phyloP scores from a whole-genome alignment of 2,888 invertebrate species.

The Netelia melanura region DNA sequence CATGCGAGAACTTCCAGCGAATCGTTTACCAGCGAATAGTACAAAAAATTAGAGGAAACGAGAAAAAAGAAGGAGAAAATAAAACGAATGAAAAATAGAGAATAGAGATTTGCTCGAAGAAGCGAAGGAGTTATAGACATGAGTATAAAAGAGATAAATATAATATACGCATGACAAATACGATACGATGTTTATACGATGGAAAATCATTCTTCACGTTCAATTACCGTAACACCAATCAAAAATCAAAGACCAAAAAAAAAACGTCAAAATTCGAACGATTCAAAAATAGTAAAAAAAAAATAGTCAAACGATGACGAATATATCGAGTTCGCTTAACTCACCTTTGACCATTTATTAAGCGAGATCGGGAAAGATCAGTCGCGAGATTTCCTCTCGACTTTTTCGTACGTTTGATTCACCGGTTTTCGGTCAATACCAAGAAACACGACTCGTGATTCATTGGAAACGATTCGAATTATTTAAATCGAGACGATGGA shows the following conservation, averaged over 20 bases:
- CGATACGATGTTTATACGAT: background rate
- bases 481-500: no score
- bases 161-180: background rate
- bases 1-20: conserved; percentile 9
- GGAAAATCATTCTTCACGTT: no score
- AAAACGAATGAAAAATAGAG: background rate
- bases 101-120: background rate
- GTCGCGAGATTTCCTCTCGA: conserved; percentile 5
- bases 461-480: no score
- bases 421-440: no score
- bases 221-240: no score
- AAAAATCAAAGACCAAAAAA: background rate
- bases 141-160: background rate
- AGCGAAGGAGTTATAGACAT: conserved; percentile 23
- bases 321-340: background rate
- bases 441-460: no score
- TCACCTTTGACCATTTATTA: conserved; percentile 75
- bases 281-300: background rate
- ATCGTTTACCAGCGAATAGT: background rate
- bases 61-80: background rate
- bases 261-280: no score
- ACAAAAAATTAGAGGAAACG: background rate
- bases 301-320: background rate
- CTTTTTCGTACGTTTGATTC: background rate
- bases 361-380: conserved; percentile 35